Evolutionary conservation across 2,113 vertebrate species (phyloP).

Genomic region (Polypterus senegalus): DNA sequence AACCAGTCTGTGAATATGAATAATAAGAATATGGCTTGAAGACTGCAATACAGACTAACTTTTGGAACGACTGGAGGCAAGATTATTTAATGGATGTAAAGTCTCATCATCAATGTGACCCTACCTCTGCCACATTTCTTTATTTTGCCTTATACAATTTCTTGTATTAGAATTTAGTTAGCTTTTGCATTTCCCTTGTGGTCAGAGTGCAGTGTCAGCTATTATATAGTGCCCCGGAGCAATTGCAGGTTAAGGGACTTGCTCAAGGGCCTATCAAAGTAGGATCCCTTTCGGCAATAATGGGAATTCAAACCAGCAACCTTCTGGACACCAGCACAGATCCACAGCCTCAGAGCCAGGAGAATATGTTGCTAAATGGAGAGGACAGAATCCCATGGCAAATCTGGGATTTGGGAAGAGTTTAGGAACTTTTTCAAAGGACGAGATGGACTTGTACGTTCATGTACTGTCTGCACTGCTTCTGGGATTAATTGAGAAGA

Average conservation of each 20-base stretch:
- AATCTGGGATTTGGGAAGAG: conserved; percentile 4
- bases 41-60: conserved; percentile 16
- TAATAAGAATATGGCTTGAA: conserved; percentile 9
- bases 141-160: too few species aligned
- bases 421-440: conserved; percentile 10
- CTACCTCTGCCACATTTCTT: background rate
- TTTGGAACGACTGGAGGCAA: conserved; percentile 14
- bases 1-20: conserved; percentile 6
- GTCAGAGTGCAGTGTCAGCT: too few species aligned
- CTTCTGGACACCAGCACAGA: too few species aligned
- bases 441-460: conserved; percentile 7
- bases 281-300: too few species aligned
- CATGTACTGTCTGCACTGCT: background rate
- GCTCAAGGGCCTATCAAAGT: too few species aligned
- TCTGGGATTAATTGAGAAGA: background rate
- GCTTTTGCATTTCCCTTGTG: too few species aligned
- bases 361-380: conserved; percentile 8
- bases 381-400: background rate
- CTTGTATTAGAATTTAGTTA: too few species aligned
- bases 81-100: conserved; percentile 13
- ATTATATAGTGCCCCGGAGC: too few species aligned
- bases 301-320: too few species aligned
- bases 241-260: too few species aligned
- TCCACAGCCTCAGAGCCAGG: background rate
- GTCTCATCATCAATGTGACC: conserved; percentile 5